phyloP scores from a whole-genome alignment of 2,113 vertebrate genomes.

The Enhydra lutris region DNA sequence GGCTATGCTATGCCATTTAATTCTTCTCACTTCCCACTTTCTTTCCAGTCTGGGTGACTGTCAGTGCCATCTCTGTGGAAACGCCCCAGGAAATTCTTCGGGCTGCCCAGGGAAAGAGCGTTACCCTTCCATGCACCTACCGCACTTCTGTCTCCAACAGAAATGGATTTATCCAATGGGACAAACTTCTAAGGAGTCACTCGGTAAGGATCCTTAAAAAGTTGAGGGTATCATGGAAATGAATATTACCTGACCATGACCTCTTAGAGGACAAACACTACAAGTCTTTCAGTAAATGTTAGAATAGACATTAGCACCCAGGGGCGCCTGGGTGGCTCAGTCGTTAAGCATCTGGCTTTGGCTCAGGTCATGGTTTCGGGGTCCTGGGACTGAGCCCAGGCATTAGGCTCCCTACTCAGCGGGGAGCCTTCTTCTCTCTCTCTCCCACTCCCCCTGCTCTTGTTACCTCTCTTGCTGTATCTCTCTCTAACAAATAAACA shows the following conservation, averaged over 20 bases:
- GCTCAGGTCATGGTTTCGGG: too few species aligned
- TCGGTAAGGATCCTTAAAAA: conserved; percentile 36
- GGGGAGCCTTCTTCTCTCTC: too few species aligned
- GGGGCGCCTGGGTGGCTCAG: not conserved
- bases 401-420: too few species aligned
- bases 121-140: conserved; percentile 85
- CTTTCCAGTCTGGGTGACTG: conserved; percentile 82
- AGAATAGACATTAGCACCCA: not conserved
- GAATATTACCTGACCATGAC: not conserved
- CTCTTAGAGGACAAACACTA: not conserved
- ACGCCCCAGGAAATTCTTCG: conserved; percentile 70
- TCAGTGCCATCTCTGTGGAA: conserved; percentile 80
- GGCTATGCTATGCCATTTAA: not conserved
- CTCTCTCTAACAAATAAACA: too few species aligned
- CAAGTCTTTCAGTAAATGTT: not conserved
- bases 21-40: conserved; percentile 5
- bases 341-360: too few species aligned
- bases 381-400: too few species aligned
- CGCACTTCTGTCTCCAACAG: fast-evolving
- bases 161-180: not conserved
- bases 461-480: too few species aligned
- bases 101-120: conserved; percentile 77
- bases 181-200: conserved; percentile 55
- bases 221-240: fast-evolving
- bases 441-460: too few species aligned